A percentile compares a stretch with the other conserved stretches of the same genome.
Conservation (phyloP, 2,113 vertebrate genomes). For the Pristiophorus japonicus region DNA sequence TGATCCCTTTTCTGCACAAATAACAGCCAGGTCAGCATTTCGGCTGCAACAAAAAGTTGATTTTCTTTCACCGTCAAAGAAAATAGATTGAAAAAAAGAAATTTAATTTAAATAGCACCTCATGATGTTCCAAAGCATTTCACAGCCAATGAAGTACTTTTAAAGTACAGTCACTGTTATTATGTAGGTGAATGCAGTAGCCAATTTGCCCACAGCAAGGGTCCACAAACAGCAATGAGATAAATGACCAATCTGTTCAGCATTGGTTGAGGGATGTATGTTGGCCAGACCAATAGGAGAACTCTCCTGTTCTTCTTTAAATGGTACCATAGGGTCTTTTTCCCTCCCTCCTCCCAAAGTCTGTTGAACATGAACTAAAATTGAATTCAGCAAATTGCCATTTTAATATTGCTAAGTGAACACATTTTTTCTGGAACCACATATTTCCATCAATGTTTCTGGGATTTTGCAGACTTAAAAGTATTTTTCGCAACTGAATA, state of each 20-base stretch:
- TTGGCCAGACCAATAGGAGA: background rate
- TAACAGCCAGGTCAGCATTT: background rate
- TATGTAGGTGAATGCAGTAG: background rate
- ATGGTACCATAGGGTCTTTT: background rate
- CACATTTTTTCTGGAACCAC: background rate
- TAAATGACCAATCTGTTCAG: background rate
- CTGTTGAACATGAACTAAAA: background rate
- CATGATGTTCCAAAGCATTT: background rate
- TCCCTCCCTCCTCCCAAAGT: background rate
- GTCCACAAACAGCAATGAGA: background rate
- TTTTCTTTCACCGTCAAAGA: background rate
- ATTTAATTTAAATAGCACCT: background rate
- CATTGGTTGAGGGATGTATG: background rate
- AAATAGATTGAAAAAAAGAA: background rate
- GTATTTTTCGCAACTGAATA: background rate
- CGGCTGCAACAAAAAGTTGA: background rate
- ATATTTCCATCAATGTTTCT: background rate
- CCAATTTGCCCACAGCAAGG: background rate
- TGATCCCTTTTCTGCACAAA: background rate
- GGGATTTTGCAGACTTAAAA: background rate
- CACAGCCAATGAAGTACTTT: background rate
- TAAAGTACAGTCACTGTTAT: background rate
- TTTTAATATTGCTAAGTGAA: background rate
- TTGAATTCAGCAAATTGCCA: background rate
- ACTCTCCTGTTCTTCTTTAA: background rate